Conservation (phyloP, 2,888 invertebrate species). For the Aphodius sticticus region DNA sequence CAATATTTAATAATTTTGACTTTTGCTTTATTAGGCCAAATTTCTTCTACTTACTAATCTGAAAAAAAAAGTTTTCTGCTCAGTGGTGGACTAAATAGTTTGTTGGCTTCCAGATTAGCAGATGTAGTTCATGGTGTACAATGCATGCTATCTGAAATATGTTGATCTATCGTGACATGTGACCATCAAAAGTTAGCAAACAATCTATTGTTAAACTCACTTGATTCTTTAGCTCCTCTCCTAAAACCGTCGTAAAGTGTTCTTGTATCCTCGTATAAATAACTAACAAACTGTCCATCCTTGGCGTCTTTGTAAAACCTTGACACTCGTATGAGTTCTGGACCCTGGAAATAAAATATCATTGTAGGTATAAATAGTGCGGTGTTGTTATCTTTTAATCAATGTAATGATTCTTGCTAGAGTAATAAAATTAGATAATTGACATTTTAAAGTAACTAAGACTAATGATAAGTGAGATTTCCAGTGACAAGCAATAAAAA, state of each 20-base stretch:
- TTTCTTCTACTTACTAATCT: no score
- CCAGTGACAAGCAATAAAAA: no score
- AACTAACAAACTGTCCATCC: conserved; percentile 85
- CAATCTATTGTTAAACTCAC: conserved; percentile 63
- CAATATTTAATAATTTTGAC: no score
- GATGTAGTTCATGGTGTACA: neutral
- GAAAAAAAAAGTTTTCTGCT: no score
- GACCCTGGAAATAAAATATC: conserved; percentile 73
- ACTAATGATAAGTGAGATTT: no score
- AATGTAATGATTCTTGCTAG: no score
- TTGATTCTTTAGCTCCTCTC: conserved; percentile 90
- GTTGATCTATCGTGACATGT: neutral
- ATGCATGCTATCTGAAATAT: neutral
- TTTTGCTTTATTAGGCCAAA: no score
- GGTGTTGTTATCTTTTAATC: neutral
- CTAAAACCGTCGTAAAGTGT: conserved; percentile 92
- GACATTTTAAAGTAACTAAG: no score
- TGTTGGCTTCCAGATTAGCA: neutral
- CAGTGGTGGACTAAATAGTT: neutral
- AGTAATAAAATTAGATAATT: no score
- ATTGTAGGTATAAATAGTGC: neutral
- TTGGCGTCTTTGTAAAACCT: conserved; percentile 91
- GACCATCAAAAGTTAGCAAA: neutral
- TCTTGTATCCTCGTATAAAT: conserved; percentile 84
- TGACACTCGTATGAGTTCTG: conserved; percentile 87